These are phyloP conservation scores for Anarhynchus alexandrinus DNA, from an alignment of 2,113 vertebrate species.

Conservation along the genomic window DNA sequence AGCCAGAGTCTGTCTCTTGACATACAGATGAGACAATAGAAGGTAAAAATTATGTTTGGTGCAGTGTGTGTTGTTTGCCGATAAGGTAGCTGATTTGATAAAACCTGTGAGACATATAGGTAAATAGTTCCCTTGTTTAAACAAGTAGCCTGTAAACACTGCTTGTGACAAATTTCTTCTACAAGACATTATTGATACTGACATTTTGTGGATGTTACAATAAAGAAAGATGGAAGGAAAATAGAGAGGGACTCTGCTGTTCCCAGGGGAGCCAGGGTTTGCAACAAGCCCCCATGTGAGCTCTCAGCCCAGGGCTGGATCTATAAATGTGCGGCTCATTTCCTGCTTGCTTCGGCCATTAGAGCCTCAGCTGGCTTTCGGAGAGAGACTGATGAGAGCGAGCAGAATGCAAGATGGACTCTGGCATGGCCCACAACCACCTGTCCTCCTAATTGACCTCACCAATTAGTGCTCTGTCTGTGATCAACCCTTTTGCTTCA, in stretches of 20 bases:
- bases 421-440: background rate
- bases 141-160: background rate
- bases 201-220: background rate
- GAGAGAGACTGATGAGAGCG: conserved; percentile 19
- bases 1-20: background rate
- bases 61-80: background rate
- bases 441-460: background rate
- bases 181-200: background rate
- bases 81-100: background rate
- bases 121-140: background rate
- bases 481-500: background rate
- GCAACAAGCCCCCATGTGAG: background rate
- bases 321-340: background rate
- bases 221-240: background rate
- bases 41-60: background rate
- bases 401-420: background rate
- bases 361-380: background rate
- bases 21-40: background rate
- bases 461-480: background rate
- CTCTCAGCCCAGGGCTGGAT: background rate
- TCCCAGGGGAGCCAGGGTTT: background rate
- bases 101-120: background rate
- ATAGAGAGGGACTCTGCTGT: background rate
- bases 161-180: background rate
- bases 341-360: conserved; percentile 24